Base-by-base conservation (phyloP, 2,888 invertebrate species). In the Calliopum simillimum region DNA sequence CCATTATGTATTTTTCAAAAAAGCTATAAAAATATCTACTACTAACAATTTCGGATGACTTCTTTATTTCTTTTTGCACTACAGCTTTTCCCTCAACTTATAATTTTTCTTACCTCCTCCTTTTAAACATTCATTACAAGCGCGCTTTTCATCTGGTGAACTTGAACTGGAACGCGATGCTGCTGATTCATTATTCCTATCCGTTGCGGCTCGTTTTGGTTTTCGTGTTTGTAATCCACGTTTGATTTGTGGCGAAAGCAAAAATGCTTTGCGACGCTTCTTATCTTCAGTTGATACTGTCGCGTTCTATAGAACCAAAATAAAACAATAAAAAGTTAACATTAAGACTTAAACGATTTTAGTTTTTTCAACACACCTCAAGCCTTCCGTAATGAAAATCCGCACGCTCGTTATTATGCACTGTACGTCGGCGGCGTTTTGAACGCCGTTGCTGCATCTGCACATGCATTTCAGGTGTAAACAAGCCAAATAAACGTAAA, bases 331-430 rank as follows among this genome's bases (percentile, higher is more conserved):
- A 44, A 53, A 23, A 21, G 12, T 73, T 58, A 70, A 46, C 4
- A 44, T 21, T 11, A 4, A 51, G 68, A 21, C 3, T 4, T 47
- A 53, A 41, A 2, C 5, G 13, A 49, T 16, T 12, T 49, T 6
- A 13, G 49, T 61, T 61, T 14, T 25, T 41, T 41, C 14, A 43
- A 62, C 79, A 77, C 61, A 81, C 80, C 33, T 83, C 86, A 73
- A 85, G 79, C 44, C 81, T 82, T 14, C 85, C 86, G 75, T 86
- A 86, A 70, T 86, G 86, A 71, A 81, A 86, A 71, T 83, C 86
- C n/a, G 80, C 79, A 21, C 79, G 82, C 25, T 83, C 84, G 19
- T 82, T 84, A 71, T 82, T 85, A 61, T 84, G 82, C 0, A 85
- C 84, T 44, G 79, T 81, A 14, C 86, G 84, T 2, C 85, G 82